phyloP scores from a whole-genome alignment of 2,113 vertebrate genomes.

The Clarias magur region DNA sequence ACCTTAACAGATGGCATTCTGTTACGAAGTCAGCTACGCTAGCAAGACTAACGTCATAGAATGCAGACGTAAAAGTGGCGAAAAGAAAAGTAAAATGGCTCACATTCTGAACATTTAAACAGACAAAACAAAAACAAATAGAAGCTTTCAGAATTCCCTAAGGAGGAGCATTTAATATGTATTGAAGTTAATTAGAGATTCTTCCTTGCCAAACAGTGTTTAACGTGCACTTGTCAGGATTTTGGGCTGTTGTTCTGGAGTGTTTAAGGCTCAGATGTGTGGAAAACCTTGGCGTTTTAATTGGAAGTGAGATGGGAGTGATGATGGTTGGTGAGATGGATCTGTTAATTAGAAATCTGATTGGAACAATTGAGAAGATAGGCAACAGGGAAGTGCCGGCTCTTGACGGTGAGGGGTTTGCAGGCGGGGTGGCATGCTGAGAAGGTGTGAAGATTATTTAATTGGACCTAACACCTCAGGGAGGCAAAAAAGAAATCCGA shows the following conservation, averaged over 20 bases:
- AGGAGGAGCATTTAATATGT: conserved; percentile 42
- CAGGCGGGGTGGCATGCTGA: conserved; percentile 35
- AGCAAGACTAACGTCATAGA: not conserved
- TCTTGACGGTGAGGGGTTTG: conserved; percentile 31
- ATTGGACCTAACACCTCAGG: conserved; percentile 55
- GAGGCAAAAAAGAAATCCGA: conserved; percentile 28
- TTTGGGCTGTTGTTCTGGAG: conserved; percentile 42
- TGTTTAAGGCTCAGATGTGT: conserved; percentile 57
- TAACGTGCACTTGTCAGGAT: conserved; percentile 44
- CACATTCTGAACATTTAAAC: not conserved
- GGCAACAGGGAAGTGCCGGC: conserved; percentile 40
- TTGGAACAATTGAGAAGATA: conserved; percentile 53
- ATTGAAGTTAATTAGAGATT: conserved; percentile 46
- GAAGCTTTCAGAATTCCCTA: not conserved
- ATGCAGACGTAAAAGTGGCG: not conserved
- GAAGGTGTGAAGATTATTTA: conserved; percentile 54
- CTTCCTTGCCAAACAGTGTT: conserved; percentile 31
- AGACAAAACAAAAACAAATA: not conserved
- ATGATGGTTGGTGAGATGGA: conserved; percentile 48
- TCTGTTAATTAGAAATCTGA: conserved; percentile 59
- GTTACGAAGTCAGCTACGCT: not conserved
- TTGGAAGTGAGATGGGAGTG: conserved; percentile 50
- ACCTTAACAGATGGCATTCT: not conserved
- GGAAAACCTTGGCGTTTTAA: conserved; percentile 55
- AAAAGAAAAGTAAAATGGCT: not conserved